These are phyloP conservation scores for Coptodon rendalli DNA, from an alignment of 2,113 vertebrate species.

Conservation along the genomic window DNA sequence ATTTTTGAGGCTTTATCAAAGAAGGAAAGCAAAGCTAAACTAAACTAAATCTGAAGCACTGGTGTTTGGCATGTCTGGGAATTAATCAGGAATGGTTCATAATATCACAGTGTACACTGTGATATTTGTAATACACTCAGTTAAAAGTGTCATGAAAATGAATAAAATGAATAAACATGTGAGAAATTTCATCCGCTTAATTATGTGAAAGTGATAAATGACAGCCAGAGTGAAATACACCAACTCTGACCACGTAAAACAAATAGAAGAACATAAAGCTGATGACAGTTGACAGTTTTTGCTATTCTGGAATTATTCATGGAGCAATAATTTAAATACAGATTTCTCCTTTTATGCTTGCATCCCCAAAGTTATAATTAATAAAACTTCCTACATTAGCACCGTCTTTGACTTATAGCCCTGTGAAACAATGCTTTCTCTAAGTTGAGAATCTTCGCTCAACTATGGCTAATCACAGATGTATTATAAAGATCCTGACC, in stretches of 20 bases:
- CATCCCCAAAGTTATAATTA: background rate
- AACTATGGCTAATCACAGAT: slow-evolving; percentile 25
- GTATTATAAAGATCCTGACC: slow-evolving; percentile 37
- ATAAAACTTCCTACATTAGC: background rate
- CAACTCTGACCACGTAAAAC: background rate
- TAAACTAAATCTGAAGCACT: background rate
- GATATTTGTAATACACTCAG: background rate
- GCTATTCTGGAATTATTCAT: background rate
- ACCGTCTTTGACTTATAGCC: background rate
- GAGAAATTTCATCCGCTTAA: background rate
- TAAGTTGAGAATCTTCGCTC: background rate
- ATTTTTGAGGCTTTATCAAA: background rate
- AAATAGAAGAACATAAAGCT: background rate
- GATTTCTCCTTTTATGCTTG: background rate
- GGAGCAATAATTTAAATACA: background rate
- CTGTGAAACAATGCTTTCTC: background rate
- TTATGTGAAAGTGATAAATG: background rate
- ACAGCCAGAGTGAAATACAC: background rate
- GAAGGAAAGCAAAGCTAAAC: background rate
- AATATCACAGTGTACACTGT: background rate
- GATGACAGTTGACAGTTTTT: background rate
- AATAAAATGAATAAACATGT: background rate
- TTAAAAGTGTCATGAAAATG: background rate
- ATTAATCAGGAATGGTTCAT: background rate
- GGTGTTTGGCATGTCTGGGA: background rate